Base-by-base conservation (phyloP, 2,113 vertebrate genomes). In the Heterocephalus glaber region DNA sequence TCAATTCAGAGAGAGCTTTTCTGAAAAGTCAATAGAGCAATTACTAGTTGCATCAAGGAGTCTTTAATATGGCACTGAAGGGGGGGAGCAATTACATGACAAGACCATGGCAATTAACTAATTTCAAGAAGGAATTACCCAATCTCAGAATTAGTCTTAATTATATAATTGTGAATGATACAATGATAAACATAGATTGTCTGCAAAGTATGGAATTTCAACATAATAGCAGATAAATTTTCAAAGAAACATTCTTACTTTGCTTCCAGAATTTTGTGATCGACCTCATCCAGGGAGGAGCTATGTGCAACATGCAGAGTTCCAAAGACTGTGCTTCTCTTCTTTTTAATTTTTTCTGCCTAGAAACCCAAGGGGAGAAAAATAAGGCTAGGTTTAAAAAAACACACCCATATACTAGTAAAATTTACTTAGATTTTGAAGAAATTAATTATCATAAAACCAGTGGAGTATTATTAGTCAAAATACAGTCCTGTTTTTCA, bases 281-380 rank as follows among this genome's bases (percentile, higher is more conserved):
- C 99, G 97, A 99, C 99, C 98, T 99, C 99, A 97, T 99, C 99
- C 70, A 99, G 98, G 2, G 99, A 99, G 16, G 99, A 99, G 96
- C 99, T 99, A 97, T 99, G 99, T 94, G 99, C 99, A 33, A 99
- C 99, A 9, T 99, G 99, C 85, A 99, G 98, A 26, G 99, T 99
- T 80, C 99, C 99, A 97, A 99, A 99, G 30, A 99, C 99, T 38
- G 99, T 99, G 89, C 99, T 98, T 98, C 99, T 98, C 98, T 99
- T 99, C 98, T 99, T 99, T 97, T 99, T 99, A 79, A 99, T 99
- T 98, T 99, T 99, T 98, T 99, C 99, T 97, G 99, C 99, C 99
- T 99, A 96, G 87, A 98, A 98, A 77, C 35, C 98, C 58, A 93
- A 95, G 60, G 4, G 52, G 26, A 95, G 58, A 94, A 94, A 97